A percentile compares a stretch with the other conserved stretches of the same genome.
Evolutionary conservation across 2,888 invertebrate species (phyloP).

Genomic region (Eupsilia transversa): DNA sequence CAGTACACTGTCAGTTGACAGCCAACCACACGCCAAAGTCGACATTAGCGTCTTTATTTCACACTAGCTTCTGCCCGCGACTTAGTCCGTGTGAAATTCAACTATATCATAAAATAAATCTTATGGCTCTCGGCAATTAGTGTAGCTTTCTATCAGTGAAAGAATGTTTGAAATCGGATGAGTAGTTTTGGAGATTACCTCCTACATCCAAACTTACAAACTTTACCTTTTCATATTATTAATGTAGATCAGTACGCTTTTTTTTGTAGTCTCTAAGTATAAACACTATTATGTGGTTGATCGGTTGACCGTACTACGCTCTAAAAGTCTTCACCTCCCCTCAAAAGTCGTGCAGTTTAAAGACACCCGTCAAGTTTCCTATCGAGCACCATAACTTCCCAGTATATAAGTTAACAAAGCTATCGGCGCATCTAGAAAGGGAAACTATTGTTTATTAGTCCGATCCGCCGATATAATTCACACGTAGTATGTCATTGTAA

Average conservation of each 20-base stretch:
- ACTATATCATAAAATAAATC: neutral
- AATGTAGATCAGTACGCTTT: neutral
- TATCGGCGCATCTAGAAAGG: constrained; percentile 66
- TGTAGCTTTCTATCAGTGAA: neutral
- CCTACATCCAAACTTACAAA: neutral
- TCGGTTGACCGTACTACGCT: neutral
- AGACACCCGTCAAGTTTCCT: constrained; percentile 50
- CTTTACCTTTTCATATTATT: neutral
- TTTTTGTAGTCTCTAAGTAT: neutral
- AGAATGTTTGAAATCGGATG: neutral
- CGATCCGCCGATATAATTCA: constrained; percentile 62
- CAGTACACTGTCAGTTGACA: too few relatives aligned
- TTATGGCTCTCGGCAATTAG: neutral
- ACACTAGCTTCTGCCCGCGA: neutral
- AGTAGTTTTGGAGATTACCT: neutral
- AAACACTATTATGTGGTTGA: neutral
- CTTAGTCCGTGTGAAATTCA: neutral
- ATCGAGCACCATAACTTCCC: constrained; percentile 60
- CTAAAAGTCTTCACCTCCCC: constrained; percentile 18
- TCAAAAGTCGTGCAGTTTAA: constrained; percentile 52
- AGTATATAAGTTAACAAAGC: constrained; percentile 65
- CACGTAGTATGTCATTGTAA: constrained; percentile 54
- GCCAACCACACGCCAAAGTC: neutral
- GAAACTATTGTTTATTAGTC: constrained; percentile 65
- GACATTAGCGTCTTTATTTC: neutral